Evolutionary conservation across 2,888 invertebrate species (phyloP), one percentile per base, ranked within the genome.

Genomic region (Chirona hameri): DNA sequence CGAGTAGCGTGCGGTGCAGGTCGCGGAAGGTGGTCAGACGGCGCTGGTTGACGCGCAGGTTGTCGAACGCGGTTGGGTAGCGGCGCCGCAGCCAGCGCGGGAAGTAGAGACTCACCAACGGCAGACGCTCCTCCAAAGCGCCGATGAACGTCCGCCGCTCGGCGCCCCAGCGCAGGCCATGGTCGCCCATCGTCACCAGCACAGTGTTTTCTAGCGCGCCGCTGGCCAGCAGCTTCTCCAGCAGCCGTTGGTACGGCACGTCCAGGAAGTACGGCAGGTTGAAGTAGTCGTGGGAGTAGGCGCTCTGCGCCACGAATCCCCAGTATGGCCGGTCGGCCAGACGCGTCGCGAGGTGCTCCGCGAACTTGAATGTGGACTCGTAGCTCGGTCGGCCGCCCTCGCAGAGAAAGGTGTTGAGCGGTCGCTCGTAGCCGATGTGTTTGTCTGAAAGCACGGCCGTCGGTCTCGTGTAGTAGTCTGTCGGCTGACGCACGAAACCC

Each of bases 11-110:
- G 85, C 93, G 93, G 87, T 95, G 92, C 12, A 97, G 88, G 88
- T 97, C 97, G 87, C 92, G 96, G 0, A 94, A 95, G 0, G 94
- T 94, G 0, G 94, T 93, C n/a, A 97, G 90, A 82, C 93, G 91
- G 84, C 89, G 90, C 1, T 91, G 88, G 87, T 96, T 96, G 60
- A 87, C 87, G 84, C 89, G 89, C 80, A 97, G 88, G 88, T 93
- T 94, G 0, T 89, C 86, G 85, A 91, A 90, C 0, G 93, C 92
- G 10, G 88, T 84, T 1, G 91, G 90, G 87, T 92, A 93, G 82
- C 89, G 90, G 24, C 90, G 87, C 84, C 89, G 89, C 88, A 96
- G 94, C 90, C 93, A 93, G 24, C 90, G 87, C 0, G 97, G 97
- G 83, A 95, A 88, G 7, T 92, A 88, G 1, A 95, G 88, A 85